Percentiles rank a stretch among this genome's conserved stretches.
Conservation (phyloP, 2,113 vertebrate species). For the Oxygymnocypris stewartii region DNA sequence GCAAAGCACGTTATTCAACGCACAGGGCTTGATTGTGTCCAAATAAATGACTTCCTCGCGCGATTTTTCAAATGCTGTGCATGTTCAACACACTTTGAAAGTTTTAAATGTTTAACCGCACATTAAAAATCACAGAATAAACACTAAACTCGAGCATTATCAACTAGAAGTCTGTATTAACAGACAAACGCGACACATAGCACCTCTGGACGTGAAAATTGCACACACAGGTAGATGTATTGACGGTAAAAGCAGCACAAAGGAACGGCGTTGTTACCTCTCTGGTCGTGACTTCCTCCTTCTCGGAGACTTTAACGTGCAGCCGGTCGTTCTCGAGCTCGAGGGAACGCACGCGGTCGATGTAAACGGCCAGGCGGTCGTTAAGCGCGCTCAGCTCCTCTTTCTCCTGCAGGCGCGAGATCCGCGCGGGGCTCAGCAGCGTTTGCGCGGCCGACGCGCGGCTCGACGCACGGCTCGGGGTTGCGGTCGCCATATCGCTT, state of each 20-base stretch:
- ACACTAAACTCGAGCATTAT: not conserved
- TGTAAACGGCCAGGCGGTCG: conserved; percentile 93
- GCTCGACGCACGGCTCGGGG: conserved; percentile 76
- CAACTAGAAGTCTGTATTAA: not conserved
- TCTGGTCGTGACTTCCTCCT: conserved; percentile 92
- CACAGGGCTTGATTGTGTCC: not conserved
- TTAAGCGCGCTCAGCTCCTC: conserved; percentile 93
- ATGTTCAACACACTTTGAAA: not conserved
- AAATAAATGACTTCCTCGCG: not conserved
- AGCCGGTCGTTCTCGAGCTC: conserved; percentile 94
- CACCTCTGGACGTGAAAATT: not conserved
- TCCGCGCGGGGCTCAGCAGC: conserved; percentile 89
- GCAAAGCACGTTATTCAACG: too few relatives aligned
- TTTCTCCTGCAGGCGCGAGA: conserved; percentile 94
- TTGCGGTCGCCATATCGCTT: conserved; percentile 78
- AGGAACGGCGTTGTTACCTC: conserved; percentile 74
- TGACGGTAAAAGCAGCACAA: not conserved
- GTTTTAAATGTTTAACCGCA: not conserved
- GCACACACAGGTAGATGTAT: not conserved
- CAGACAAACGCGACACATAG: not conserved
- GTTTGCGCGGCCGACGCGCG: conserved; percentile 74
- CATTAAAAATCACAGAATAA: not conserved
- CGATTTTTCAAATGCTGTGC: not conserved
- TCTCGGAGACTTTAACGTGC: conserved; percentile 91
- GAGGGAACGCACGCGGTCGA: conserved; percentile 90